A percentile compares a stretch with the other conserved stretches of the same genome.
Conservation (phyloP, 1,140 invertebrate genomes). For the Philopotamus ludificatus region DNA sequence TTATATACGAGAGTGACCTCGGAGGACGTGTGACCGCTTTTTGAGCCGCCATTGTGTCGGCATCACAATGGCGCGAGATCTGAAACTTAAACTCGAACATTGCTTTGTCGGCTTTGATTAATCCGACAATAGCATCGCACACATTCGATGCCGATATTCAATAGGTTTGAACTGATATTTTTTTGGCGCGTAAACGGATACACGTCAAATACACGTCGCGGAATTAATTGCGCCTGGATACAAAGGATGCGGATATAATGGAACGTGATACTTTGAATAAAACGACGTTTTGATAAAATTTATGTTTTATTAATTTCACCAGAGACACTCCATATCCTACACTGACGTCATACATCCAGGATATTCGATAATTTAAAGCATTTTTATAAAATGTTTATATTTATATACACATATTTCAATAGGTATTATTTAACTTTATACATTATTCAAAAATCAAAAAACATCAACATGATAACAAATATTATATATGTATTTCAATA, state of each 20-base stretch:
- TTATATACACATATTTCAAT: slow-evolving; percentile 18
- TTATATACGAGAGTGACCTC: slow-evolving; percentile 12
- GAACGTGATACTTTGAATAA: no score
- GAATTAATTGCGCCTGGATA: no score
- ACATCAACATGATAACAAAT: neutral
- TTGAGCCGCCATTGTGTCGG: slow-evolving; percentile 7
- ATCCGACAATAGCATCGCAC: no score
- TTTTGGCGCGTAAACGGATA: no score
- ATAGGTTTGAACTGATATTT: no score
- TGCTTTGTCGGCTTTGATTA: no score
- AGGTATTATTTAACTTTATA: neutral
- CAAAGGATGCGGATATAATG: no score
- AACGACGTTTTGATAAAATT: no score
- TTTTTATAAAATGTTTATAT: slow-evolving; percentile 28
- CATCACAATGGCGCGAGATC: neutral
- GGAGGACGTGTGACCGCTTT: neutral
- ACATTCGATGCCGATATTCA: no score
- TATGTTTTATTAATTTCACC: slow-evolving; percentile 21
- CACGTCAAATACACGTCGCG: no score
- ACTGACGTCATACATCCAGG: slow-evolving; percentile 8
- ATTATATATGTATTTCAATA: neutral
- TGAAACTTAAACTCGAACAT: no score
- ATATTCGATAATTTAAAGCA: slow-evolving; percentile 20
- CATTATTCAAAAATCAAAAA: neutral
- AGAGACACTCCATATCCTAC: slow-evolving; percentile 17